phyloP scores from a whole-genome alignment of 2,113 vertebrate species.

The Paratilapia polleni region DNA sequence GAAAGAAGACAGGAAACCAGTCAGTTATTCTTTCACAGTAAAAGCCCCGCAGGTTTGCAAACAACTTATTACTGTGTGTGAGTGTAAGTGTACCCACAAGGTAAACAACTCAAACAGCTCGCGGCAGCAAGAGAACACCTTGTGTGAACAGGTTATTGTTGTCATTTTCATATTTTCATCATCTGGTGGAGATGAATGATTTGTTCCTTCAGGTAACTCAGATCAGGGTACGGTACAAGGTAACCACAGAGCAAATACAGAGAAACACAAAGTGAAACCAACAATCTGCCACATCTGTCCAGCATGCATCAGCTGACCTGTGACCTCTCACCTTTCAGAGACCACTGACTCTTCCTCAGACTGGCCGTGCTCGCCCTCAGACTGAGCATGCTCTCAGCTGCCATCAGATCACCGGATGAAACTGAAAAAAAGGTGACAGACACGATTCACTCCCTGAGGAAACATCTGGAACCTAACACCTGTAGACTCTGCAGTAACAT shows the following conservation, averaged over 20 bases:
- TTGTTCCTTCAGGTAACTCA: too few relatives aligned
- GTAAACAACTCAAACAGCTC: too few relatives aligned
- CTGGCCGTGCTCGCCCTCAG: slow-evolving; percentile 57
- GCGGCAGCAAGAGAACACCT: too few relatives aligned
- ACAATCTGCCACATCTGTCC: neutral
- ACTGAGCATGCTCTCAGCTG: slow-evolving; percentile 72
- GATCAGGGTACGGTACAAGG: too few relatives aligned
- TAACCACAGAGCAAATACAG: too few relatives aligned
- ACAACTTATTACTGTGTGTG: neutral
- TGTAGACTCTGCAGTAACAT: neutral
- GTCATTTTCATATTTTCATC: too few relatives aligned
- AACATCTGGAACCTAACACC: neutral
- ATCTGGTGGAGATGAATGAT: too few relatives aligned
- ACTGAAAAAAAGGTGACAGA: slow-evolving; percentile 44
- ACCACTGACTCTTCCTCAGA: slow-evolving; percentile 74
- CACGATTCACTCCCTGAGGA: neutral
- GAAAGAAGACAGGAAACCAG: slow-evolving; percentile 21
- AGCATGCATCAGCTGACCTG: neutral
- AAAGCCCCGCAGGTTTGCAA: neutral
- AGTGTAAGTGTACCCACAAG: too few relatives aligned
- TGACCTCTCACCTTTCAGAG: slow-evolving; percentile 69
- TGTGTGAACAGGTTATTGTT: too few relatives aligned
- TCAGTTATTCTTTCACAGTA: neutral
- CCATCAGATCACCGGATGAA: slow-evolving; percentile 23
- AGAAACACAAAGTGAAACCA: neutral